Evolutionary conservation across 35 echinoderm and acorn worm species (phyloP), one percentile per base, ranked within the genome.

Genomic region (Ptychodera flava): DNA sequence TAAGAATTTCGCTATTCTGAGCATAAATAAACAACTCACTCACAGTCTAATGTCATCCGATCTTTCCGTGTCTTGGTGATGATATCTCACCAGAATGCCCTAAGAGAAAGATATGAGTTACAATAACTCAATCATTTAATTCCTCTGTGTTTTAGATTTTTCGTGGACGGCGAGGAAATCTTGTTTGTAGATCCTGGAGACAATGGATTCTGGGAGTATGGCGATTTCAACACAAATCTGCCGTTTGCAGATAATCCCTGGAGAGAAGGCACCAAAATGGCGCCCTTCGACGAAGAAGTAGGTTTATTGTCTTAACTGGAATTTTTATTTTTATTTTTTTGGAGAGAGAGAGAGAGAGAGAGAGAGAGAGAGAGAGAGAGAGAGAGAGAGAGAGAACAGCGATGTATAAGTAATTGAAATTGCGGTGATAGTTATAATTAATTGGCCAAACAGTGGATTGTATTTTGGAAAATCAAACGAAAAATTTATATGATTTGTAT

Each of bases 201-300:
- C 10, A 38, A 85, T 35, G 94, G 94, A 0, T 97, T 97, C 76
- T 97, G 86, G 86, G 87, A 91, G 0, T 93, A 89, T 2, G 94
- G 94, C 12, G 80, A 88, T 1, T 97, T 93, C 82, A 86, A 29
- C 0, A 78, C 31, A 0, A 1, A 35, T 15, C 53, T 77, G 33
- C 94, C 94, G 0, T 83, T 81, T 28, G 91, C 83, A 86, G 84
- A 88, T 6, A 93, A 97, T 33, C 94, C 94, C 1, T 97, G 94
- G 94, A 89, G 0, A 30, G 78, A 93, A 79, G 36, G 80, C 0
- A 90, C 90, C 38, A 97, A 93, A 79, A 34, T 97, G 82, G 88
- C 91, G 32, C 95, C 95, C 14, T 97, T 97, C 82, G 94, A 97
- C 38, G 81, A 97, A 83, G 94, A 97, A 81, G 94, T 97, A 93